Evolutionary conservation across 2,113 vertebrate genomes (phyloP).

Genomic region (Trichechus manatus): DNA sequence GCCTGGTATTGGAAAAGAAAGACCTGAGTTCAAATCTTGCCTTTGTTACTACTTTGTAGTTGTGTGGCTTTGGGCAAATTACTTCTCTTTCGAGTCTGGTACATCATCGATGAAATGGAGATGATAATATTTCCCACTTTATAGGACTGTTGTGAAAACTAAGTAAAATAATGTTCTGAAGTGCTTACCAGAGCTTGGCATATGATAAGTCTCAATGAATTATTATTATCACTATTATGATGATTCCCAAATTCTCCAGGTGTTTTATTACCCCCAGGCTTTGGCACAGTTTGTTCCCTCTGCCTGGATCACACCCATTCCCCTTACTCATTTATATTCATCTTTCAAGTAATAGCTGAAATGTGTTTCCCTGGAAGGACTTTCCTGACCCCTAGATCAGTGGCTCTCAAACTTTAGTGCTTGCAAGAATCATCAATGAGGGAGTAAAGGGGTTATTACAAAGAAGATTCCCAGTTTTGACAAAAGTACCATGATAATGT

Average conservation of each 20-base stretch:
- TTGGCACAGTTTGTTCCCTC: constrained; percentile 57
- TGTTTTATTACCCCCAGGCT: constrained; percentile 57
- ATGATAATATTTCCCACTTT: constrained; percentile 45
- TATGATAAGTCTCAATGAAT: constrained; percentile 70
- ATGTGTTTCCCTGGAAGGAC: constrained; percentile 42
- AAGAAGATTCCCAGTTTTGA: neutral
- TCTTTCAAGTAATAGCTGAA: constrained; percentile 51
- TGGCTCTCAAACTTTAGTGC: constrained; percentile 26
- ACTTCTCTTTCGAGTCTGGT: constrained; percentile 55
- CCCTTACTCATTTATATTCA: neutral
- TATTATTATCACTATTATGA: constrained; percentile 65
- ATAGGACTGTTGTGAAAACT: constrained; percentile 69
- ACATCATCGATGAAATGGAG: constrained; percentile 43
- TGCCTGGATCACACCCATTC: constrained; percentile 49
- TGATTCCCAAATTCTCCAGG: constrained; percentile 56
- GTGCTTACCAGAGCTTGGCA: constrained; percentile 65
- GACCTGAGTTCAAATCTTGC: constrained; percentile 48
- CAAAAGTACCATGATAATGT: neutral
- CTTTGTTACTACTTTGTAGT: constrained; percentile 28
- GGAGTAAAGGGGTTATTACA: neutral
- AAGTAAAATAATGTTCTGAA: constrained; percentile 72
- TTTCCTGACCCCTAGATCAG: constrained; percentile 59
- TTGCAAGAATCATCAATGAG: neutral
- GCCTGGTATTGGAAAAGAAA: neutral
- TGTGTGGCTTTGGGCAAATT: constrained; percentile 46